Conservation (phyloP, 2,888 invertebrate species). For the Pammene fasciana region DNA sequence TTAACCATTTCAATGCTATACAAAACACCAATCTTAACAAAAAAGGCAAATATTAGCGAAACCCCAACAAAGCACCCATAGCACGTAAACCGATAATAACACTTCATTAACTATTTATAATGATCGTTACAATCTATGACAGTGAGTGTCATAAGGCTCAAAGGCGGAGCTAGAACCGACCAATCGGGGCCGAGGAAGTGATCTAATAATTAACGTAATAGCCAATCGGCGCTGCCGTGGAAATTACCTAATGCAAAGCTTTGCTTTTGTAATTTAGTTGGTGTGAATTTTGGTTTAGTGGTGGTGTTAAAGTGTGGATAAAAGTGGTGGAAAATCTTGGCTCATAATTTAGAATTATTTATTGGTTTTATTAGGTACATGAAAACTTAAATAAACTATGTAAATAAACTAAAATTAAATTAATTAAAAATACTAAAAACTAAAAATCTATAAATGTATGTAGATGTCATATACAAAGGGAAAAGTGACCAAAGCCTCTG, state of each 20-base stretch:
- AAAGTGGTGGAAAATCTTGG: background rate
- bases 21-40: slow-evolving; percentile 9
- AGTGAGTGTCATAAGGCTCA: slow-evolving; percentile 54
- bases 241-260: slow-evolving; percentile 41
- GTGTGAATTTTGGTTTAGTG: slow-evolving; percentile 30
- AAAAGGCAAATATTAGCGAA: slow-evolving; percentile 31
- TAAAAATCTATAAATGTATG: too few relatives aligned
- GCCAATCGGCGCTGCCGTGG: slow-evolving; percentile 61
- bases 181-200: slow-evolving; percentile 65
- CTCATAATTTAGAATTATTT: too few relatives aligned
- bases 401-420: too few relatives aligned
- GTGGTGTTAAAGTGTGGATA: slow-evolving; percentile 10
- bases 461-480: too few relatives aligned
- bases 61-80: slow-evolving; percentile 48
- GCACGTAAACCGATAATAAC: slow-evolving; percentile 59
- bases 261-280: slow-evolving; percentile 35
- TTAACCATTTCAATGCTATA: background rate
- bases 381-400: too few relatives aligned
- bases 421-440: too few relatives aligned
- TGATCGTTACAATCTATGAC: slow-evolving; percentile 64
- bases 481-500: too few relatives aligned
- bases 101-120: slow-evolving; percentile 72
- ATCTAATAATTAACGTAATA: slow-evolving; percentile 59
- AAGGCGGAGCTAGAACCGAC: slow-evolving; percentile 62
- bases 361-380: too few relatives aligned